Percentiles rank a stretch among this genome's conserved stretches.
Conservation (phyloP, 2,113 vertebrate genomes). For the Smithornis capensis region DNA sequence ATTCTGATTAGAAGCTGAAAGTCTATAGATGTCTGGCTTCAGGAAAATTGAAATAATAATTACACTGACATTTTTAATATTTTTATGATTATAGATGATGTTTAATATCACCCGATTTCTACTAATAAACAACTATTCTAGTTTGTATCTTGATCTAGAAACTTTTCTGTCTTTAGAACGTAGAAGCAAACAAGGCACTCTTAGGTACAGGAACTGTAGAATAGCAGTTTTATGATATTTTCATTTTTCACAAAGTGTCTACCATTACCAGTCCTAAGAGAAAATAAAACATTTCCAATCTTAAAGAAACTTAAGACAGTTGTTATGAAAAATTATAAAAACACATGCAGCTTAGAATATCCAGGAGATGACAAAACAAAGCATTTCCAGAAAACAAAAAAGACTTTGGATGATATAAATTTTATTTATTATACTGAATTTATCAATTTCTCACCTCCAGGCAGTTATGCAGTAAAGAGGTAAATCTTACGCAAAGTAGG, state of each 20-base stretch:
- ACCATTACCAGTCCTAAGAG: neutral
- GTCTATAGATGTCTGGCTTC: neutral
- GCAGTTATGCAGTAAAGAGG: neutral
- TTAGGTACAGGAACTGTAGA: neutral
- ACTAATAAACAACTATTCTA: neutral
- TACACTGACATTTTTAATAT: neutral
- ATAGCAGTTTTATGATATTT: neutral
- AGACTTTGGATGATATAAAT: neutral
- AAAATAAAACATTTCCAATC: neutral
- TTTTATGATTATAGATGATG: neutral
- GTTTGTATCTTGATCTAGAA: neutral
- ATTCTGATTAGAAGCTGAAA: neutral
- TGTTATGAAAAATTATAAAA: neutral
- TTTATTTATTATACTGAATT: neutral
- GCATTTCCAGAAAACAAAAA: neutral
- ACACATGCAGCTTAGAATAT: neutral
- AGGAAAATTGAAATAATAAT: neutral
- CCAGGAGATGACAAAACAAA: neutral
- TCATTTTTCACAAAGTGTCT: neutral
- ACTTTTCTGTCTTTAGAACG: neutral
- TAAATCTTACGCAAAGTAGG: neutral
- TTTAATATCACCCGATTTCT: neutral
- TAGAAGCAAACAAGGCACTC: neutral
- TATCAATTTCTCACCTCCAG: neutral
- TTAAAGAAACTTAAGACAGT: neutral